Percentiles rank a stretch among this genome's conserved stretches.
phyloP scores from a whole-genome alignment of 2,113 vertebrate species.

The Melanocharis versteri region DNA sequence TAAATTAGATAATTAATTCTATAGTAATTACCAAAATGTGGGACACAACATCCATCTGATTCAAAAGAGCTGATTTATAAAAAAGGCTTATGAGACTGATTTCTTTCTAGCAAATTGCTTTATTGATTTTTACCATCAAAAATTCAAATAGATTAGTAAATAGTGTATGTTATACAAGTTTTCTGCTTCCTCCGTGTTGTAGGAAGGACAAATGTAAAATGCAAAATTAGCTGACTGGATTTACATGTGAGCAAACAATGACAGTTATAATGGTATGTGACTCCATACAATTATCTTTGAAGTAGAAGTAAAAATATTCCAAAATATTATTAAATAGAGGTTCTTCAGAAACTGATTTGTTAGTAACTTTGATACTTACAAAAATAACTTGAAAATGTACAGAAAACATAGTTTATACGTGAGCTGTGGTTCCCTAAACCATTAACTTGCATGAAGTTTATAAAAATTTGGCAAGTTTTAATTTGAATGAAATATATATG shows the following conservation, averaged over 20 bases:
- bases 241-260: neutral
- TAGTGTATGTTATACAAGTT: neutral
- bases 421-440: neutral
- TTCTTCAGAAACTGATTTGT: neutral
- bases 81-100: neutral
- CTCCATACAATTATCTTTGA: neutral
- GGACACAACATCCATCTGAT: neutral
- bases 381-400: neutral
- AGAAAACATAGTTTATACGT: neutral
- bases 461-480: neutral
- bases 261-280: neutral
- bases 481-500: neutral
- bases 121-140: neutral
- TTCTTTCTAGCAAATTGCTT: neutral
- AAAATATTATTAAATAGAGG: neutral
- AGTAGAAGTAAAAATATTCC: neutral
- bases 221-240: neutral
- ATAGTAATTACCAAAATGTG: neutral
- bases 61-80: neutral
- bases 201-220: neutral
- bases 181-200: neutral
- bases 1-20: neutral
- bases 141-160: neutral
- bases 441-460: neutral
- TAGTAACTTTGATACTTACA: neutral